Base-by-base conservation (phyloP, 2,888 invertebrate genomes). In the Cephonodes hylas region DNA sequence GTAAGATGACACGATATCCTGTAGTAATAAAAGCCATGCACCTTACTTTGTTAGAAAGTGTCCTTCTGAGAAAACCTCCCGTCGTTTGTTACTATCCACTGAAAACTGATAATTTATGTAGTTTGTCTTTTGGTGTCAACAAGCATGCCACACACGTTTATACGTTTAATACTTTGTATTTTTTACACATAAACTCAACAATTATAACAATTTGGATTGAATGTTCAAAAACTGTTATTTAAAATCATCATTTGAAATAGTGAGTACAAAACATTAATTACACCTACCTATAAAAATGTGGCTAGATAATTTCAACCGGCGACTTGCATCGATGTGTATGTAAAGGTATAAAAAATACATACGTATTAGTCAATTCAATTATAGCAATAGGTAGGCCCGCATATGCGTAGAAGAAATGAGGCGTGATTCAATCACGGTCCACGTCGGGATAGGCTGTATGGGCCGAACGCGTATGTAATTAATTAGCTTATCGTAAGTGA, bases 401-500 rank as follows among this genome's bases (percentile, higher is more conserved):
- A 59, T 59, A 59, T 58, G 3, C 3, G 53, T 62, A 48, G 48
- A 25, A 25, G 34, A 60, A 69, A 73, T 71, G 69, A 73, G 67
- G 73, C 70, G 64, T 69, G 71, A 71, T 74, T 73, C 67, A 77
- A 76, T 76, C 80, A 71, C 70, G 77, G 79, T 71, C 73, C 72
- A 76, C 82, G 79, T 81, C 82, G 63, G 83, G 84, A 38, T 38
- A 38, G 38, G 31, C 13, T n/a, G n/a, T 38, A 38, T 13, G 73
- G 74, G 73, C 77, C 73, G 74, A 71, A 72, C 73, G 83, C 73
- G 83, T 84, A 83, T 86, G 86, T 88, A 88, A 91, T 91, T 91
- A 91, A 91, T 91, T 89, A 85, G 81, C 90, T 90, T 91, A 91
- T 90, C 91, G 91, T 77, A 78, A 76, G 78, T 83, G 87, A 90